Conservation (phyloP, 53 echinoderm and acorn worm genomes). For the Hippasteria phrygiana region DNA sequence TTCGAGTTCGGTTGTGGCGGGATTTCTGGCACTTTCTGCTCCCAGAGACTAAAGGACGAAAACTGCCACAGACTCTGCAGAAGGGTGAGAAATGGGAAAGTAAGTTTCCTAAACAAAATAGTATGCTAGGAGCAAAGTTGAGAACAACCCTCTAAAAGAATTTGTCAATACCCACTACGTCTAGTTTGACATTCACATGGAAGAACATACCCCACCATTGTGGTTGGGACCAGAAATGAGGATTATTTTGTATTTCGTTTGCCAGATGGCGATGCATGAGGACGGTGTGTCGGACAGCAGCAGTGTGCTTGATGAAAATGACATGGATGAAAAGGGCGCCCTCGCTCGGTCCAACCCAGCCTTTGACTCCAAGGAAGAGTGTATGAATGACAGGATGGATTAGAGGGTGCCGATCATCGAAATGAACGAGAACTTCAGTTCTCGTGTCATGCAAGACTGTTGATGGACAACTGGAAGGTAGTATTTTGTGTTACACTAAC, state of each 20-base stretch:
- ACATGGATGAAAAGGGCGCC: background rate
- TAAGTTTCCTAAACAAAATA: conserved; percentile 54
- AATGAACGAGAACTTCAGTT: too few species aligned
- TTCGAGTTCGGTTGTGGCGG: conserved; percentile 63
- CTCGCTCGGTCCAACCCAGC: background rate
- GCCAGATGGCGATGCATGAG: background rate
- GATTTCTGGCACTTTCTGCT: conserved; percentile 66
- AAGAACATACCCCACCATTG: too few species aligned
- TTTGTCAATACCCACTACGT: too few species aligned
- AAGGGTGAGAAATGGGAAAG: conserved; percentile 77
- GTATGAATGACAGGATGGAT: too few species aligned
- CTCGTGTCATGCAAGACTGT: too few species aligned
- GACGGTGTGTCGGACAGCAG: background rate
- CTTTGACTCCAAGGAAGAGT: background rate
- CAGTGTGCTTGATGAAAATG: background rate
- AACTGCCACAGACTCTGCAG: conserved; percentile 79
- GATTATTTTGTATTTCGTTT: background rate
- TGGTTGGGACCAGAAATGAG: too few species aligned
- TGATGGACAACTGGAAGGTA: too few species aligned
- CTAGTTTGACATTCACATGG: too few species aligned
- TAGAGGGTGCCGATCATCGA: too few species aligned
- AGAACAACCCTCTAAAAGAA: too few species aligned
- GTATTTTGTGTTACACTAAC: too few species aligned
- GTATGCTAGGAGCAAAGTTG: too few species aligned
- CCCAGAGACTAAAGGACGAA: conserved; percentile 76